phyloP scores from a whole-genome alignment of 2,113 vertebrate genomes.

The Balaeniceps rex region DNA sequence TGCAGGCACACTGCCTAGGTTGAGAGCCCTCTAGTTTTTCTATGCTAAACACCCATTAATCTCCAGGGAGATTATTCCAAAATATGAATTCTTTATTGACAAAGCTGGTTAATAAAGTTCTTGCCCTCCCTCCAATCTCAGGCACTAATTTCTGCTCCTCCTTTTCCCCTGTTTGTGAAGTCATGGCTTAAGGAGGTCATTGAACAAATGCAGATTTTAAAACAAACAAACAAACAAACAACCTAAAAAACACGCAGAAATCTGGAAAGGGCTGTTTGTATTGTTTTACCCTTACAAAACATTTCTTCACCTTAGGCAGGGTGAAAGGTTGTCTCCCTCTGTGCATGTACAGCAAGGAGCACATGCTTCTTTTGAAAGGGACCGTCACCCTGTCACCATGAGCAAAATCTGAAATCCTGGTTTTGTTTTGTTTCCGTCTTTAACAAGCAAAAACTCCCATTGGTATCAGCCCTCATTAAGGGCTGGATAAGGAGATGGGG shows the following conservation, averaged over 20 bases:
- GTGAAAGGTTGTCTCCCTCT: neutral
- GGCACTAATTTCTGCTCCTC: neutral
- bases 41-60: neutral
- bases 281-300: neutral
- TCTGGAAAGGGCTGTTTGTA: neutral
- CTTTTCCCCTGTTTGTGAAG: neutral
- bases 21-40: neutral
- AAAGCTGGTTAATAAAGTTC: neutral
- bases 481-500: neutral
- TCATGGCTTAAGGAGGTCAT: neutral
- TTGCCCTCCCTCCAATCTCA: neutral
- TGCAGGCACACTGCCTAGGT: neutral
- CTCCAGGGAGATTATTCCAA: neutral
- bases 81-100: neutral
- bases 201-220: neutral
- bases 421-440: neutral
- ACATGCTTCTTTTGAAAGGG: neutral
- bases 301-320: neutral
- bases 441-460: neutral
- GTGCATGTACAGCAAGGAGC: neutral
- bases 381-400: neutral
- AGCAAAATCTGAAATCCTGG: neutral
- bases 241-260: neutral
- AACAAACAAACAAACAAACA: neutral
- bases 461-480: neutral